Conservation (phyloP, 2,888 invertebrate species). For the Drosophila borealis region DNA sequence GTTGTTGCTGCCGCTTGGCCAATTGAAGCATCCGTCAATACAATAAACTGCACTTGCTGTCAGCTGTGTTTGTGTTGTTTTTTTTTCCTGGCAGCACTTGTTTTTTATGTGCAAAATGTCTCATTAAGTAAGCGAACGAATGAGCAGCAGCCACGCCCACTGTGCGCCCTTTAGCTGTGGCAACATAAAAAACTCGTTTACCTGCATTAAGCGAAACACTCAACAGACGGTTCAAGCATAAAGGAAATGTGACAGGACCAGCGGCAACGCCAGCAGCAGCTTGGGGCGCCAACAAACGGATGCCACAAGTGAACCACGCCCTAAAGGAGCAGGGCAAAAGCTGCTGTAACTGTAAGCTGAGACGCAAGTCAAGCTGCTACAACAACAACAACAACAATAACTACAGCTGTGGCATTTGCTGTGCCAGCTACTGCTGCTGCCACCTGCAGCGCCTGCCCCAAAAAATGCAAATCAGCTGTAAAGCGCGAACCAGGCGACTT, state of each 20-base stretch:
- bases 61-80: slow-evolving; percentile 11
- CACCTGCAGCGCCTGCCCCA: slow-evolving; percentile 71
- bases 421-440: slow-evolving; percentile 10
- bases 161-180: slow-evolving; percentile 27
- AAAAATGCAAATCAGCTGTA: slow-evolving; percentile 80
- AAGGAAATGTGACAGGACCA: slow-evolving; percentile 70
- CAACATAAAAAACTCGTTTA: slow-evolving; percentile 76
- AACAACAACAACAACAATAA: slow-evolving; percentile 14
- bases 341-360: slow-evolving; percentile 51
- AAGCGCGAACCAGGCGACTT: slow-evolving; percentile 55
- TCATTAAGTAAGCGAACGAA: slow-evolving; percentile 65
- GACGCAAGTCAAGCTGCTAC: slow-evolving; percentile 52
- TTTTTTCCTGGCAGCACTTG: slow-evolving; percentile 52
- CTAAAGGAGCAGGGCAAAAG: slow-evolving; percentile 48
- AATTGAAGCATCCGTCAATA: slow-evolving; percentile 68
- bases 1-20: slow-evolving; percentile 40
- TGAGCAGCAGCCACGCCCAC: slow-evolving; percentile 33
- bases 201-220: slow-evolving; percentile 81
- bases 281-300: slow-evolving; percentile 55
- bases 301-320: slow-evolving; percentile 73
- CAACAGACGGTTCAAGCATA: slow-evolving; percentile 75
- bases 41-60: slow-evolving; percentile 75
- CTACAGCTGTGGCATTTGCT: slow-evolving; percentile 11
- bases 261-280: neutral
- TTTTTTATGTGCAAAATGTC: slow-evolving; percentile 65